Percentiles rank a stretch among this genome's conserved stretches.
Evolutionary conservation across 2,888 invertebrate genomes (phyloP).

Genomic region (Drosophila bunnanda): DNA sequence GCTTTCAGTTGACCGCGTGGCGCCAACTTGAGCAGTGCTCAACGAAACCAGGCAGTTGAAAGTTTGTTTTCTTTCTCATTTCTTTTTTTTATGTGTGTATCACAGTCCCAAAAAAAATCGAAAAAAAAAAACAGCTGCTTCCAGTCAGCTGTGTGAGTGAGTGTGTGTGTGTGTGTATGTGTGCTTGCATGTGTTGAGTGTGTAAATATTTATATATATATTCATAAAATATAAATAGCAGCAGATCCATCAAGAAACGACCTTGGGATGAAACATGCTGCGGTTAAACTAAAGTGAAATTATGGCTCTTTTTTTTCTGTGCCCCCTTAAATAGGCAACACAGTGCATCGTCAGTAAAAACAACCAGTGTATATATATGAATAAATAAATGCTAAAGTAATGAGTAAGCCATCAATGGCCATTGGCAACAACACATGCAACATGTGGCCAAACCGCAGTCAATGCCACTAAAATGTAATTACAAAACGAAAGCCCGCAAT

Average conservation of each 20-base stretch:
- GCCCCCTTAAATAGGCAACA: slow-evolving; percentile 47
- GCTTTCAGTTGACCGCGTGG: slow-evolving; percentile 65
- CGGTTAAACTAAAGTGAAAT: slow-evolving; percentile 20
- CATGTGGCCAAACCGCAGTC: slow-evolving; percentile 41
- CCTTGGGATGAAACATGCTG: slow-evolving; percentile 56
- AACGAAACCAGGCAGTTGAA: background rate
- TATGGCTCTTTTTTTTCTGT: slow-evolving; percentile 9
- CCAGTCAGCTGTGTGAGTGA: slow-evolving; percentile 58
- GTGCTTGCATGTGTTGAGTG: slow-evolving; percentile 36
- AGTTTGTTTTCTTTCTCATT: background rate
- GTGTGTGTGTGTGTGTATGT: slow-evolving; percentile 28
- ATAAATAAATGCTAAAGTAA: slow-evolving; percentile 10
- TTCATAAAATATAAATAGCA: slow-evolving; percentile 36
- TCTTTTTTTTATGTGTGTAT: background rate
- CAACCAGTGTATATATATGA: background rate
- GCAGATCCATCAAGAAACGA: slow-evolving; percentile 43
- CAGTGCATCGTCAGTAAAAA: background rate
- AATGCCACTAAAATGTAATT: slow-evolving; percentile 43
- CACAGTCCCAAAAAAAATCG: background rate
- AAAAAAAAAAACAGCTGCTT: slow-evolving; percentile 58
- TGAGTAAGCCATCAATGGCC: slow-evolving; percentile 2
- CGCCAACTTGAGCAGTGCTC: slow-evolving; percentile 67
- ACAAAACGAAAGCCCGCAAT: slow-evolving; percentile 21
- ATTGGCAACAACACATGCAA: slow-evolving; percentile 36
- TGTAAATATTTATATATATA: slow-evolving; percentile 29